Evolutionary conservation across 1,140 invertebrate genomes (phyloP), one percentile per base, ranked within the genome.

Genomic region (Hesperophylax magnus): DNA sequence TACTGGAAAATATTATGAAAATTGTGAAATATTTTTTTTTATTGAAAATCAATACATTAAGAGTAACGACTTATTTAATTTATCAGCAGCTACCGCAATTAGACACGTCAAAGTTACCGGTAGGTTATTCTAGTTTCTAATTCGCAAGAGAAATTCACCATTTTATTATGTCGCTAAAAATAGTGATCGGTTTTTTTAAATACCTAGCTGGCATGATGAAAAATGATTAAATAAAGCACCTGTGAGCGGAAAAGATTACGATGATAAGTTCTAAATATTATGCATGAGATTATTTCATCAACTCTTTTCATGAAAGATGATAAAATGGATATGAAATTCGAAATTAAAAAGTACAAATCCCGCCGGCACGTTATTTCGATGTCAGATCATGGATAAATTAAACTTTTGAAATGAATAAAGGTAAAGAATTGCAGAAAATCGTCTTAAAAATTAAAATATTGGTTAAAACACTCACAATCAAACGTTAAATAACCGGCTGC

Each of bases 401-500:
- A 24, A 61, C 39, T 47, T 47, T 14, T 20, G 20, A 61, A 61
- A 69, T 11, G 39, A 39, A 18, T 52, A 20, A 69, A 47, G 15
- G 34, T 20, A 11, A 9, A 47, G 39, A 39, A 69, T 39, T 18
- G 8, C 18, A 34, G 9, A 17, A n/a, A 20, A 69, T 18, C 2
- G 47, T 54, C 18, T n/a, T 54, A 52, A 53, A 72, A 72, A 53
- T 2, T 54, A 17, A 17, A 15, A 15, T n/a, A 58, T 34, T 27
- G 11, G 2, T 18, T 27, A 24, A 34, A 56, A 75, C 24, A 76
- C 72, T 76, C 39, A 76, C 72, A 58, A 20, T 60, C 18, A 76
- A 14, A 22, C 39, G 72, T 76, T 76, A 76, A 76, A 76, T 76
- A 76, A 76, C 72, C 72, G 72, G 72, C 54, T 60, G 56, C 69